Percentiles rank a stretch among this genome's conserved stretches.
Evolutionary conservation across 1,140 invertebrate genomes (phyloP).

Genomic region (Panagrolaimus sp.): DNA sequence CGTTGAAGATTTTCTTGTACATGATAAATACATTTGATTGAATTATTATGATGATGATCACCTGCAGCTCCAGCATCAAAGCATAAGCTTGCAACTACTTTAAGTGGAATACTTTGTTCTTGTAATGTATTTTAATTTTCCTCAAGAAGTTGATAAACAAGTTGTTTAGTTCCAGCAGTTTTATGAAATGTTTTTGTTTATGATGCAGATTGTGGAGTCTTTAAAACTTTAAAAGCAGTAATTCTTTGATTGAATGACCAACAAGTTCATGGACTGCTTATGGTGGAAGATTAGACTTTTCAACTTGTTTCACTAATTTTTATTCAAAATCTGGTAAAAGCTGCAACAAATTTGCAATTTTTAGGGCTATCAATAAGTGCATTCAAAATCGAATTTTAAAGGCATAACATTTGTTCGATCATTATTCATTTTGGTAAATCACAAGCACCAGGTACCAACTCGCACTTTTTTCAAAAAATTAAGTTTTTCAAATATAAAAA

Average conservation of each 20-base stretch:
- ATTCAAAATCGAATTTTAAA: background rate
- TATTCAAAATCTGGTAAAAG: background rate
- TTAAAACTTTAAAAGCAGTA: background rate
- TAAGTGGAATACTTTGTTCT: slow-evolving; percentile 9
- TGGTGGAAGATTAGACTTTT: slow-evolving; percentile 4
- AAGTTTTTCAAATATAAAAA: too few relatives aligned
- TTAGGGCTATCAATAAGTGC: background rate
- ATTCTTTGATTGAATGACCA: background rate
- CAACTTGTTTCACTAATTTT: background rate
- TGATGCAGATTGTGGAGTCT: too few relatives aligned
- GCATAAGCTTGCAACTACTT: background rate
- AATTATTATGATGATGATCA: background rate
- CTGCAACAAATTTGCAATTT: background rate
- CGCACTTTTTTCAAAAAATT: too few relatives aligned
- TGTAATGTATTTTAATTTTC: slow-evolving; percentile 2
- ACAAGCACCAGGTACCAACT: too few relatives aligned
- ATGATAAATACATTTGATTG: slow-evolving; percentile 6
- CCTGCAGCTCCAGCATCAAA: background rate
- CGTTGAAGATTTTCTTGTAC: background rate
- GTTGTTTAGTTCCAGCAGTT: slow-evolving; percentile 4
- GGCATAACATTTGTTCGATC: background rate
- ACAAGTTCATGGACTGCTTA: background rate
- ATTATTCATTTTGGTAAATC: background rate
- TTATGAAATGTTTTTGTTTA: background rate
- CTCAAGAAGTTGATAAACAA: slow-evolving; percentile 13